Conservation (phyloP, 2,888 invertebrate genomes). For the Keiferia lycopersicella region DNA sequence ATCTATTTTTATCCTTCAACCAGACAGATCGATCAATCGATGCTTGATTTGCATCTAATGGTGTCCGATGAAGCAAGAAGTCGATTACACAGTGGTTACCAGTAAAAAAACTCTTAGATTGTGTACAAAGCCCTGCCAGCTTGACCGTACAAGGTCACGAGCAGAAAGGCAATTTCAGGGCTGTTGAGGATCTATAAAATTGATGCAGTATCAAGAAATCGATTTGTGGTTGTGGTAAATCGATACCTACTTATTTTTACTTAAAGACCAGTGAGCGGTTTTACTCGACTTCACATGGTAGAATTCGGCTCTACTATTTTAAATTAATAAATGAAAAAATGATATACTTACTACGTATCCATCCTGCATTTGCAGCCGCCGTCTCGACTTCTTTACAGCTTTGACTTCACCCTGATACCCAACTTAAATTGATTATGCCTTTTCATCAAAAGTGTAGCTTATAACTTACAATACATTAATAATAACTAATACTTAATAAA, state of each 20-base stretch:
- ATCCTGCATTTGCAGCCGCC: too few species aligned
- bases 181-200: constrained; percentile 11
- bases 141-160: constrained; percentile 15
- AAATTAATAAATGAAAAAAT: too few species aligned
- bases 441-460: too few species aligned
- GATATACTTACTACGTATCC: too few species aligned
- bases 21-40: constrained; percentile 51
- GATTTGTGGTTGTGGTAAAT: constrained; percentile 7
- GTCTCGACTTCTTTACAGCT: too few species aligned
- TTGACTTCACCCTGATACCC: too few species aligned
- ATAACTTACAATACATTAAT: too few species aligned
- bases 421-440: too few species aligned
- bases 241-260: neutral
- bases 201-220: neutral
- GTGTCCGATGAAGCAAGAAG: constrained; percentile 52
- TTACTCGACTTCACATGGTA: too few species aligned
- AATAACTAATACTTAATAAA: too few species aligned
- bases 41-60: constrained; percentile 59
- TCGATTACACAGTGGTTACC: constrained; percentile 31
- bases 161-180: constrained; percentile 17
- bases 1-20: neutral
- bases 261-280: neutral
- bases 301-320: too few species aligned
- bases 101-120: constrained; percentile 4
- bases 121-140: neutral